Evolutionary conservation across 1,140 invertebrate species (phyloP), one percentile per base, ranked within the genome.

Genomic region (Araneus ventricosus): DNA sequence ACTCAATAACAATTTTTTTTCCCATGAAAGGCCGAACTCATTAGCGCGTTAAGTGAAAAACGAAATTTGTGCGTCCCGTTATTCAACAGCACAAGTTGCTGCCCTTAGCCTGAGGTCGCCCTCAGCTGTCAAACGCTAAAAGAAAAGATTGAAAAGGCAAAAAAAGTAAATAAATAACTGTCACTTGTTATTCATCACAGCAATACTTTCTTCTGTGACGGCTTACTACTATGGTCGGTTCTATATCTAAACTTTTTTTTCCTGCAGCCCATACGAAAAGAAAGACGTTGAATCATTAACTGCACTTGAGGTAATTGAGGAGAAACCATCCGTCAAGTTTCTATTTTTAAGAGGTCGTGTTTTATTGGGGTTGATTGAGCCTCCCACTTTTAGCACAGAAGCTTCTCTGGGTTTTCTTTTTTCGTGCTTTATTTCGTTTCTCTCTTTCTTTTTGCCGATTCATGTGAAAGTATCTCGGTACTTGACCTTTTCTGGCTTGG

Each of bases 231-330:
- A 84, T 84, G 41, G 45, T 10, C 82, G 41, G 45, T 10, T 41
- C 41, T 57, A 57, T 52, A 84, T 84, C 70, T 75, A 37, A 4
- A 84, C 41, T 30, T 20, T 75, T 75, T 75, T 75, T 75, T 52
- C 8, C 45, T 52, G 14, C 41, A 84, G 24, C 52, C 39, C 41
- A 41, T 24, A 52, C 6, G 67, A 80, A 39, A 90, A 90, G 75
- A 90, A 79, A 79, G 88, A 57, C 70, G 70, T 80, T 90, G 88
- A 90, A 75, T 90, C 70, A 90, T 90, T 90, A 90, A 61, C 88
- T 90, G 67, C 70, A 90, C 88, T 90, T 90, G 70, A 90, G 34
- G 88, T 90, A 90, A 90, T 90, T 90, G 88, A 90, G 88, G 88
- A 57, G 41, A 41, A 79, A 30, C 88, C 88, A 90, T 90, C 88